Evolutionary conservation across 2,888 invertebrate species (phyloP), one percentile per base, ranked within the genome.

Genomic region (Drosophila borealis): DNA sequence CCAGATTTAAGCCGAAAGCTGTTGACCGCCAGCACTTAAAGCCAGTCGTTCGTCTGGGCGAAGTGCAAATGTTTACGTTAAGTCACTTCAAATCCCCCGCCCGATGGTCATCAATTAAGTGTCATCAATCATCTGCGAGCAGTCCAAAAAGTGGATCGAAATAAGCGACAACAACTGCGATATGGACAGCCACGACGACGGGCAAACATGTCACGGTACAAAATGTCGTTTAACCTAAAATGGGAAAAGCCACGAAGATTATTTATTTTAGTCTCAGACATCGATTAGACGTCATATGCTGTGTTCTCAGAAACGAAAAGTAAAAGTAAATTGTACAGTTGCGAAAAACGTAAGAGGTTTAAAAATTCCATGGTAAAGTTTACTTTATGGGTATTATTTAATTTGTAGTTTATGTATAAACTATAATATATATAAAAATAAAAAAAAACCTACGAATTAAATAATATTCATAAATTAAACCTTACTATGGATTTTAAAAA

Each of bases 201-300:
- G 48, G 78, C 81, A 89, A 91, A 90, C 90, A 91, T 91, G 90
- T 89, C 91, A 88, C 79, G 79, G 82, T 79, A 88, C 88, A 83
- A 88, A 88, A 87, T 80, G 81, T 78, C 86, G 85, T 79, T 89
- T 89, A 88, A 89, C 78, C 87, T 80, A 75, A 84, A 87, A 80
- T 76, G 81, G 59, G 79, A 77, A 79, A 76, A 77, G 68, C 78
- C 74, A 67, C 59, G 62, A 62, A 83, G 70, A 68, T 73, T 83
- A 83, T 90, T 86, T 89, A 81, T 77, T 88, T 72, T 70, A 42
- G 71, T 64, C 42, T 49, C 66, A 78, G 70, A 62, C 65, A 48
- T 49, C 62, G 78, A 62, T 74, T 65, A 41, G 48, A 59, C 46
- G 13, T 49, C 37, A 44, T 10, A 41, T 10, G 39, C 46, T 41